Evolutionary conservation across 2,888 invertebrate species (phyloP).

Genomic region (Chrysina gloriosa): DNA sequence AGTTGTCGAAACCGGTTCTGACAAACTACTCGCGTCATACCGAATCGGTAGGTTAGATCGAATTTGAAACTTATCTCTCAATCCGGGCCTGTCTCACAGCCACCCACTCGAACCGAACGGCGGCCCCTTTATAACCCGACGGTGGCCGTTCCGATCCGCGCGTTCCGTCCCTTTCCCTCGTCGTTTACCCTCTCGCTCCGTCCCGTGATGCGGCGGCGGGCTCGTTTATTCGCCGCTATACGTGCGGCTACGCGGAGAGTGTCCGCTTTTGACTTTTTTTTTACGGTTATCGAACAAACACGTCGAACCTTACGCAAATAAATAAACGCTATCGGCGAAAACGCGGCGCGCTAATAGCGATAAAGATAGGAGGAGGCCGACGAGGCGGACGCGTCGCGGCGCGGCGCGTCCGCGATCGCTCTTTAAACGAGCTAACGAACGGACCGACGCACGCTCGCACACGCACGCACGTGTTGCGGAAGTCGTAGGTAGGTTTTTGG

Average conservation of each 20-base stretch:
- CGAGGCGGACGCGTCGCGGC: no score
- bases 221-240: neutral
- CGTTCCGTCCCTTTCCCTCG: neutral
- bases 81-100: conserved; percentile 20
- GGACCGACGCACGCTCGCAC: no score
- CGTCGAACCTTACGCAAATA: conserved; percentile 27
- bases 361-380: no score
- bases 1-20: no score
- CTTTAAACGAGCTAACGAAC: no score
- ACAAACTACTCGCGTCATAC: no score
- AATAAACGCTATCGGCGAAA: conserved; percentile 5
- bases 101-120: conserved; percentile 39
- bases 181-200: neutral
- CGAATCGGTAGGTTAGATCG: no score
- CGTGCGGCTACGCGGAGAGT: neutral
- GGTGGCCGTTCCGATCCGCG: conserved; percentile 4
- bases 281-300: conserved; percentile 34
- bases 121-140: conserved; percentile 21
- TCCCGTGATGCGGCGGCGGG: conserved; percentile 6
- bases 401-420: no score
- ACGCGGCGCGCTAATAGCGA: no score
- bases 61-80: no score
- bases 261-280: neutral
- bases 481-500: no score
- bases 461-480: no score